These are phyloP conservation scores for Dipodomys merriami DNA, from an alignment of 2,113 vertebrate species.

Conservation along the genomic window DNA sequence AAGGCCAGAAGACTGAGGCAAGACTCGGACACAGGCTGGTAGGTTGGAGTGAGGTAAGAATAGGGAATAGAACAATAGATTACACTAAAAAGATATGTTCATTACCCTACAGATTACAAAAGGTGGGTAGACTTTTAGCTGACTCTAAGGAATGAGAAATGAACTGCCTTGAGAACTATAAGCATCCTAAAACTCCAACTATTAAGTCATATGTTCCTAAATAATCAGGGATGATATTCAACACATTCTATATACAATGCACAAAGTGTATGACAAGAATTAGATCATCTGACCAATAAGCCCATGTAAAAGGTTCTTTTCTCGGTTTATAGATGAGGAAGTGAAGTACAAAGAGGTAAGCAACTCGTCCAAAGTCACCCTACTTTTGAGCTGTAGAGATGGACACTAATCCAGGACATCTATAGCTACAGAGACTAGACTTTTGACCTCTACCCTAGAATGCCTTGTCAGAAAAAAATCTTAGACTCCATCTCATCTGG, in stretches of 20 bases:
- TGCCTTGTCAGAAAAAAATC: background rate
- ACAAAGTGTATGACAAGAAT: background rate
- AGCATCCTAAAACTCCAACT: background rate
- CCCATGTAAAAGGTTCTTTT: background rate
- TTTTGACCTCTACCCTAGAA: background rate
- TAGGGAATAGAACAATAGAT: background rate
- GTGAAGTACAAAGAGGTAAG: too few relatives aligned
- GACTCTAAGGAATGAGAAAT: background rate
- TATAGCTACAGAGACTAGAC: background rate
- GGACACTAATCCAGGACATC: background rate
- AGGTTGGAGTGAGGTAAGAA: background rate
- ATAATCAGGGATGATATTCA: background rate
- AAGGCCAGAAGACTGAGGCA: background rate
- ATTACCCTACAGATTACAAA: background rate
- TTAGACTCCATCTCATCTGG: background rate
- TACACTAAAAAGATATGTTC: background rate
- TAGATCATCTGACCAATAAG: background rate
- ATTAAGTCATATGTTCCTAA: background rate
- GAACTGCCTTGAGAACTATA: background rate
- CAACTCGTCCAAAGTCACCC: background rate
- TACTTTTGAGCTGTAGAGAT: background rate
- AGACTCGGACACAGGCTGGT: background rate
- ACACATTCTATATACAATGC: background rate
- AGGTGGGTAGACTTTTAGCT: background rate
- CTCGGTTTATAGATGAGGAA: background rate